phyloP scores from a whole-genome alignment of 23 tunicate species.

The Trididemnum miniatum region DNA sequence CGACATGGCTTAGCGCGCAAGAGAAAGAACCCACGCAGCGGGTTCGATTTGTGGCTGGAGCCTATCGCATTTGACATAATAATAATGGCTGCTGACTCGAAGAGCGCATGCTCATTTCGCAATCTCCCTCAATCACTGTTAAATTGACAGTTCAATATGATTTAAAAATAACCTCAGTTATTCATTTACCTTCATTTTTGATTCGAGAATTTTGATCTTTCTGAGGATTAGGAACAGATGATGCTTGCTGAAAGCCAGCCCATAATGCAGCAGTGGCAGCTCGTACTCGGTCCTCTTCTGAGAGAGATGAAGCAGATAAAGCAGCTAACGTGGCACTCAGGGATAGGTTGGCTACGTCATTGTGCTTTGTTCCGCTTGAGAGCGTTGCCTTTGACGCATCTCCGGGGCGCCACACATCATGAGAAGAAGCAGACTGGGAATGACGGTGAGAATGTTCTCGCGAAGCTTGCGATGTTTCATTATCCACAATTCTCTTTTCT shows the following conservation, averaged over 20 bases:
- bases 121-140: too few relatives aligned
- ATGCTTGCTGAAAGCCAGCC: conserved; percentile 76
- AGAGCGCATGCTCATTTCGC: too few relatives aligned
- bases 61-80: too few relatives aligned
- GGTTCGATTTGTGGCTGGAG: too few relatives aligned
- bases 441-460: background rate
- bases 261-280: conserved; percentile 71
- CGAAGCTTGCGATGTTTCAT: conserved; percentile 1
- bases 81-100: too few relatives aligned
- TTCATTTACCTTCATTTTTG: too few relatives aligned
- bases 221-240: too few relatives aligned
- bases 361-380: conserved; percentile 24
- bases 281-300: conserved; percentile 68
- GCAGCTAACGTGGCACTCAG: conserved; percentile 36
- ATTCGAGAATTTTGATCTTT: too few relatives aligned
- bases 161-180: too few relatives aligned
- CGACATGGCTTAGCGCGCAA: too few relatives aligned
- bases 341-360: conserved; percentile 24
- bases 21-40: too few relatives aligned
- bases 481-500: background rate
- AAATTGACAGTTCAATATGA: too few relatives aligned
- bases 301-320: conserved; percentile 14
- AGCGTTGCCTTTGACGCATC: conserved; percentile 18
- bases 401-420: conserved; percentile 36
- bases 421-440: conserved; percentile 19